Base-by-base conservation (phyloP, 2,888 invertebrate genomes). In the Odontomyia ornata region DNA sequence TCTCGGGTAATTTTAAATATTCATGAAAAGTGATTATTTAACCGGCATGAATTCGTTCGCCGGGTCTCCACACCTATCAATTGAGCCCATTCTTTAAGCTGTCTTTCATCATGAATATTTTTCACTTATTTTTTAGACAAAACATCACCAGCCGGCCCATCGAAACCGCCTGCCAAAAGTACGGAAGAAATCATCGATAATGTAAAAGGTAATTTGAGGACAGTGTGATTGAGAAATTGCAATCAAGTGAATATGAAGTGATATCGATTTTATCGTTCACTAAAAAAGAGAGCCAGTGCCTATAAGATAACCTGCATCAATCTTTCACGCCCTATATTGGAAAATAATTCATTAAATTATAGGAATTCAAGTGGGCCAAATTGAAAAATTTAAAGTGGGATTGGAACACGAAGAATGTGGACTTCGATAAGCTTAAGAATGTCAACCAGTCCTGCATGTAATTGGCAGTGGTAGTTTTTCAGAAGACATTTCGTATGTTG, bases 121-220 rank as follows among this genome's bases (percentile, higher is more conserved):
- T n/a, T n/a, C n/a, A n/a, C n/a, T n/a, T n/a, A 13, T n/a, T 18
- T 18, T 47, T 75, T 23, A 77, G 77, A 56, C n/a, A 46, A 13
- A 60, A 62, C 77, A 1, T n/a, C 75, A n/a, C 21, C 69, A n/a
- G 28, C 76, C 13, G 52, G 69, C n/a, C 64, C 77, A 25, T 64
- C 77, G 13, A 67, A 71, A 23, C n/a, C 77, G 3, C 5, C 78
- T 2, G 76, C 28, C 11, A 79, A 76, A 77, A 75, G 64, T n/a
- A 47, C 78, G 5, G 79, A 79, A 62, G 78, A 79, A 76, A 79
- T 79, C 64, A 73, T 77, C 56, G 79, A 79, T 36, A 79, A 77
- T 62, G 79, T 79, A 3, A 76, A 77, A 79, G 78, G 79, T 79
- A 73, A 47, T 21, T 36, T 3, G 9, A 36, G 36, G 36, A 23